Conservation (phyloP, 2,797 vertebrate species). For the Danio tinwini region DNA sequence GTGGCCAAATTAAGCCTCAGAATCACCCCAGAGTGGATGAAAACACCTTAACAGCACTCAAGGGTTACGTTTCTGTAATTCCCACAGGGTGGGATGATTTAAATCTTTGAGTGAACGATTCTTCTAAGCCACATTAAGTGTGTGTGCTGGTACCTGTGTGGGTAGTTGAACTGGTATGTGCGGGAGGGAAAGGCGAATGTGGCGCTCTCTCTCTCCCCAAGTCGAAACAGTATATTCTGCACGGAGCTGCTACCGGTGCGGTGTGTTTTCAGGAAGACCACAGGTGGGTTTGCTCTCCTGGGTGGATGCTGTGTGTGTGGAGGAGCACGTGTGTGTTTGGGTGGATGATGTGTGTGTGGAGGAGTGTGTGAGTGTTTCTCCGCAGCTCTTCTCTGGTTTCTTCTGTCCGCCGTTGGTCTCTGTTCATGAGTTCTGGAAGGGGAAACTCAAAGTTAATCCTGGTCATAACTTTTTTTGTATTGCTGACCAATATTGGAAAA, state of each 20-base stretch:
- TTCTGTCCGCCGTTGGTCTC: slow-evolving; percentile 1
- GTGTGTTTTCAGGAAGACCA: slow-evolving; percentile 66
- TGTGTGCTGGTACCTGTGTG: slow-evolving; percentile 49
- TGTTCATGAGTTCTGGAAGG: neutral
- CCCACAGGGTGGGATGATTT: too few relatives aligned
- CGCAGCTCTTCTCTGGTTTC: neutral
- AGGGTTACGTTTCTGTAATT: too few relatives aligned
- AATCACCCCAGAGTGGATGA: too few relatives aligned
- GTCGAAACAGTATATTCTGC: slow-evolving; percentile 67
- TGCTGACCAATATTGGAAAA: too few relatives aligned
- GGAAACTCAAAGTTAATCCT: neutral
- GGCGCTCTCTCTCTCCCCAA: slow-evolving; percentile 56
- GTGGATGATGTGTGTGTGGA: too few relatives aligned
- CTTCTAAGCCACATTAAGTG: too few relatives aligned
- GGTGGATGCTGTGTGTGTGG: neutral
- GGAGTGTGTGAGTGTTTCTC: neutral
- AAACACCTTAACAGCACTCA: too few relatives aligned
- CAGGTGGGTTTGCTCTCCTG: slow-evolving; percentile 13
- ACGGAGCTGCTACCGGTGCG: slow-evolving; percentile 65
- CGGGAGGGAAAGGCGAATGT: slow-evolving; percentile 65
- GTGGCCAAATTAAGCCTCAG: too few relatives aligned
- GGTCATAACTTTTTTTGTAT: too few relatives aligned
- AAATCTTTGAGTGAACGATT: too few relatives aligned
- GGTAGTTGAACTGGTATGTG: slow-evolving; percentile 66
- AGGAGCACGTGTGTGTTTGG: too few relatives aligned